Base-by-base conservation (phyloP, 2,113 vertebrate species). In the Dasyornis broadbenti region DNA sequence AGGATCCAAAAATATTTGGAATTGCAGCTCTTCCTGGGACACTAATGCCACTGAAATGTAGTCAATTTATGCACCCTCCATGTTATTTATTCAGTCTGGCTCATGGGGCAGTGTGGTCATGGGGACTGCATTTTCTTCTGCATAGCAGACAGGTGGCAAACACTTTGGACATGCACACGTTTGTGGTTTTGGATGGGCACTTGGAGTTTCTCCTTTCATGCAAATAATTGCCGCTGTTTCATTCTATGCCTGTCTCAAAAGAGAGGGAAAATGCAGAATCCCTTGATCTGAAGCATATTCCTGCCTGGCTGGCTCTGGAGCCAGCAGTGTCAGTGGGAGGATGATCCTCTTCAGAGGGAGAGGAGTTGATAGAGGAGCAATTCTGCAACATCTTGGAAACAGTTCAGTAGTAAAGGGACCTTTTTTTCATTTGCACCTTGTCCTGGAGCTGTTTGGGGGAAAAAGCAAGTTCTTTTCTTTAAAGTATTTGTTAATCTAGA, bases 161-260 rank as follows among this genome's bases (percentile, higher is more conserved):
- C 19, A 3, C 59, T 78, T 35, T 1, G 4, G 31, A 27, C 4
- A 0, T 6, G 21, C 9, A 11, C 17, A 11, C 0, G 0, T 23
- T 35, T 54, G n/a, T 54, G 2, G 65, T 70, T 86, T 24, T 14
- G 44, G n/a, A 9, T 37, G 30, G 10, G 19, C 3, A 20, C 20
- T 59, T 59, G 26, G 23, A 68, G 20, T 45, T 66, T 69, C 3
- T 44, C 21, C 39, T 83, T 69, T 90, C 50, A 22, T n/a, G 64
- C 16, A 24, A 30, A 11, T 22, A 37, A 56, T 80, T 54, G 13
- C 31, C 6, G 2, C 13, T 45, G 35, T 31, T 35, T 45, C 11
- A 7, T 69, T 59, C 3, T 6, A 0, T 3, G 2, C n/a, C 10
- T 44, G 7, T 44, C 40, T 59, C 13, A 21, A 33, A 15, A 44